Evolutionary conservation across 2,113 vertebrate genomes (phyloP).

Genomic region (Pelecanoides urinatrix): DNA sequence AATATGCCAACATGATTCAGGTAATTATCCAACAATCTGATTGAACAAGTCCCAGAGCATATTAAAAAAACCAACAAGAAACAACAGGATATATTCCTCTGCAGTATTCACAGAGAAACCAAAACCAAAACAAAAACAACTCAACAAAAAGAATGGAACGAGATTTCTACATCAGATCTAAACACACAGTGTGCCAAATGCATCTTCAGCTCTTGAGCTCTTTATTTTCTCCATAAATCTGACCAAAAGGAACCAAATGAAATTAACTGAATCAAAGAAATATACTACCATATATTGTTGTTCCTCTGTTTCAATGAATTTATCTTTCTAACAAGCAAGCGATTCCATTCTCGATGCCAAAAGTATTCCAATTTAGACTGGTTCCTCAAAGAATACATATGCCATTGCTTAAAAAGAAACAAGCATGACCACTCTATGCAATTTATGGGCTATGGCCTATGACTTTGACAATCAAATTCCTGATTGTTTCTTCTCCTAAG

Average conservation of each 20-base stretch:
- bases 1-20: neutral
- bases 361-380: neutral
- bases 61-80: neutral
- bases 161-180: neutral
- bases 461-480: neutral
- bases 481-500: neutral
- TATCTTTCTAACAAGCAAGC: neutral
- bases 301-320: neutral
- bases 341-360: neutral
- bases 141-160: neutral
- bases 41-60: neutral
- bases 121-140: neutral
- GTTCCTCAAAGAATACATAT: neutral
- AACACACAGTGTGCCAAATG: neutral
- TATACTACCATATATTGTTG: neutral
- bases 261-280: neutral
- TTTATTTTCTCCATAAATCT: neutral
- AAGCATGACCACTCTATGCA: neutral
- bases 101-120: neutral
- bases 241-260: neutral
- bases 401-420: neutral
- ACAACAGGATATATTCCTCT: neutral
- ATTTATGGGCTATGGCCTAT: neutral
- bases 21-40: conserved; percentile 10
- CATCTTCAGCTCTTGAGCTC: neutral